These are phyloP conservation scores for Zhuqinia jingwanae DNA, from an alignment of 2,888 invertebrate genomes.

Conservation along the genomic window DNA sequence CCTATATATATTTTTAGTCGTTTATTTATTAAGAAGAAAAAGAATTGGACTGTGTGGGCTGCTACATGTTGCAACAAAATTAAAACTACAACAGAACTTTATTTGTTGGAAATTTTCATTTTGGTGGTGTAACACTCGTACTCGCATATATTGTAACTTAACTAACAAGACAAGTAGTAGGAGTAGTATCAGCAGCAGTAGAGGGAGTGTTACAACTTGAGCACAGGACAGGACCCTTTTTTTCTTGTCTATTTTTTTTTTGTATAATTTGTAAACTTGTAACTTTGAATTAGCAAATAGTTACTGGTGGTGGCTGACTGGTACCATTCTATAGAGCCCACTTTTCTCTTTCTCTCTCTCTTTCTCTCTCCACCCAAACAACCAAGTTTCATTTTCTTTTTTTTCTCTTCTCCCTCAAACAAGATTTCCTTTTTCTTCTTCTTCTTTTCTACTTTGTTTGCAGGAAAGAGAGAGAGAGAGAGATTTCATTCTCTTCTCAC, in stretches of 20 bases:
- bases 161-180: too few relatives aligned
- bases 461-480: not conserved
- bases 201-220: too few relatives aligned
- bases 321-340: too few relatives aligned
- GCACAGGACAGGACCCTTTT: not conserved
- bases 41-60: too few relatives aligned
- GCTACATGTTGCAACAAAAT: constrained; percentile 9
- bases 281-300: constrained; percentile 63
- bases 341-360: too few relatives aligned
- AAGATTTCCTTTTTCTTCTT: not conserved
- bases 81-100: constrained; percentile 4
- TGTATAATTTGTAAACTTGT: constrained; percentile 58
- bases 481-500: not conserved
- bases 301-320: not conserved
- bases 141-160: too few relatives aligned
- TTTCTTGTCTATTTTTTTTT: not conserved
- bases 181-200: not conserved
- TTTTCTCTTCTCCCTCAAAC: not conserved
- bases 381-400: constrained; percentile 2
- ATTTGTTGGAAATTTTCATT: constrained; percentile 1
- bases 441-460: not conserved
- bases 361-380: too few relatives aligned
- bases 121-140: not conserved
- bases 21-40: not conserved
- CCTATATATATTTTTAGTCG: not conserved